Evolutionary conservation across 2,113 vertebrate genomes (phyloP), one percentile per base, ranked within the genome.

Genomic region (Poeciliopsis occidentalis): DNA sequence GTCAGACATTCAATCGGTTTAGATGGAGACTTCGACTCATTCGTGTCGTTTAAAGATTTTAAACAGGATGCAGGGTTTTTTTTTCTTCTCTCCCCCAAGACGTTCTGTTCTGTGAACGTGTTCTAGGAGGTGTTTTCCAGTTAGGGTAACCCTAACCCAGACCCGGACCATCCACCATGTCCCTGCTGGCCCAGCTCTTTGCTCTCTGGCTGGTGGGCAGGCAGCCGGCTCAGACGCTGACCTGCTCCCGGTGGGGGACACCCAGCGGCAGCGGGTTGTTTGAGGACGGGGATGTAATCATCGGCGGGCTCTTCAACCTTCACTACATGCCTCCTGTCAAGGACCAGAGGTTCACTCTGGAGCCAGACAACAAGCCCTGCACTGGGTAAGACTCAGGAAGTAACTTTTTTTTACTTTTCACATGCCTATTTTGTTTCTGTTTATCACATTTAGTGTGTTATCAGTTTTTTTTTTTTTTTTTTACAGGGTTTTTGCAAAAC

Each of bases 291-390:
- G 93, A 95, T 65, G 62, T 94, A 31, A 32, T 94, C 26, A 87
- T 95, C 1, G 94, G 94, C 22, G 92, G 90, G 4, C 91, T 94
- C 29, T 94, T 94, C 69, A 91, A 37, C 54, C 15, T 95, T 30
- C 82, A 84, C 73, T 85, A 84, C 60, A 51, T 75, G 6, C 84
- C 89, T 64, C 71, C 87, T 26, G 41, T 30, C 34, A 61, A 63
- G 31, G 83, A 89, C 26, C 4, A 88, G 4, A 71, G 80, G 67
- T 94, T 90, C 61, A 88, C 76, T 60, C 61, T 66, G 69, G 70
- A 57, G 39, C 85, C 92, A 1, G 5, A 74, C 29, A 72, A 89
- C 67, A 75, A 64, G 61, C 27, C 87, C 24, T 95, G 94, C 66
- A 84, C 80, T 4, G 75, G 87, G 93, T 94, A 83, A 91, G 89